These are phyloP conservation scores for Phrynocephalus guinanensis DNA, from an alignment of 2,797 vertebrate genomes.

Conservation along the genomic window DNA sequence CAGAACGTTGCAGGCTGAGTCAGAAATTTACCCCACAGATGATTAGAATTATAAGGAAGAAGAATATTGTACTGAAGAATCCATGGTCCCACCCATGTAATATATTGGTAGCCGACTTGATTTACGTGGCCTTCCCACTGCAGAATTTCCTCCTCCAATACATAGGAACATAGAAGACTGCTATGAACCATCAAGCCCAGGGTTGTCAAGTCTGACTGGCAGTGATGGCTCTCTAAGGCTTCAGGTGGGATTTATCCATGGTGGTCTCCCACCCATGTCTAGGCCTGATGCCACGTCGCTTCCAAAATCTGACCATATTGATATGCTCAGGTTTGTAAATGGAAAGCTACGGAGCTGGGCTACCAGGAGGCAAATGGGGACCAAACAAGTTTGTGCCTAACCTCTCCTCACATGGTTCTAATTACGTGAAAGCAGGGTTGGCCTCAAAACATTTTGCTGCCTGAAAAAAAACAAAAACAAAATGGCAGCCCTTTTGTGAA, in stretches of 20 bases:
- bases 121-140: neutral
- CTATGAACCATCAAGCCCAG: no score
- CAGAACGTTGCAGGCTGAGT: no score
- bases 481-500: neutral
- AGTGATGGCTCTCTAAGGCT: no score
- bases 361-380: neutral
- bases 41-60: neutral
- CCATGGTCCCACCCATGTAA: no score
- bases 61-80: neutral
- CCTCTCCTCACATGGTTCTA: neutral
- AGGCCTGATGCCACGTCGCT: no score
- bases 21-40: neutral
- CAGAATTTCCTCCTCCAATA: no score
- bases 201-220: no score
- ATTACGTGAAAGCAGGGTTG: neutral
- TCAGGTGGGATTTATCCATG: no score
- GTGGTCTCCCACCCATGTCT: no score
- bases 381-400: neutral
- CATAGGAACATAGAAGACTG: no score
- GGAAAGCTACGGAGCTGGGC: neutral
- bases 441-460: neutral
- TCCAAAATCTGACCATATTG: no score
- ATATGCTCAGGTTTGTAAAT: no score
- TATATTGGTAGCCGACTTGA: neutral
- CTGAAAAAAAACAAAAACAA: neutral